phyloP scores from a whole-genome alignment of 1,140 invertebrate species.

The Macrostomum lignano region DNA sequence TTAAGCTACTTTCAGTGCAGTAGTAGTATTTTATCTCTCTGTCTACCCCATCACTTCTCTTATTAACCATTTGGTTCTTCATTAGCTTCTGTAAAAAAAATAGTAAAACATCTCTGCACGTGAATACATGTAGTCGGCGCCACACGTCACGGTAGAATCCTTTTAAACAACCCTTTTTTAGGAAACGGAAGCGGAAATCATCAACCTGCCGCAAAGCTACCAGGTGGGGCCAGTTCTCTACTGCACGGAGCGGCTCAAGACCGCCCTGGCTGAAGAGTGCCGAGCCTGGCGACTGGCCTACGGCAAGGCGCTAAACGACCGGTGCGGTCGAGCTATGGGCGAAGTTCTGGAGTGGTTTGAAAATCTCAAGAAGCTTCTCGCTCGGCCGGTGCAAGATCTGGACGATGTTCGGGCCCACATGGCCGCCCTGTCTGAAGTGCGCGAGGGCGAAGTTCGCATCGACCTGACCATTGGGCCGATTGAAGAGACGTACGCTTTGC shows the following conservation, averaged over 20 bases:
- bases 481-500: slow-evolving; percentile 70
- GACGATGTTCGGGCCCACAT: slow-evolving; percentile 72
- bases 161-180: too few species aligned
- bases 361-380: slow-evolving; percentile 19
- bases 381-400: slow-evolving; percentile 17
- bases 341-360: slow-evolving; percentile 23
- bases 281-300: slow-evolving; percentile 49
- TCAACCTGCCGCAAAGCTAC: slow-evolving; percentile 18
- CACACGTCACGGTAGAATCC: too few species aligned
- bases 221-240: slow-evolving; percentile 24
- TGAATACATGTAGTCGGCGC: too few species aligned
- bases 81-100: too few species aligned
- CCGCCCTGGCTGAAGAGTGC: slow-evolving; percentile 51
- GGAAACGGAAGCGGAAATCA: slow-evolving; percentile 20
- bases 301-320: slow-evolving; percentile 66
- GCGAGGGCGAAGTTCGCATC: slow-evolving; percentile 74
- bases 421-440: slow-evolving; percentile 62
- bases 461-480: slow-evolving; percentile 69
- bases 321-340: slow-evolving; percentile 71
- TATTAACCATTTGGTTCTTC: too few species aligned
- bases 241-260: slow-evolving; percentile 47
- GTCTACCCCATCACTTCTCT: too few species aligned
- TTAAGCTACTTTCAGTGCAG: too few species aligned
- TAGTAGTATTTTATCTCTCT: too few species aligned
- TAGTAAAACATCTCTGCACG: too few species aligned